These are phyloP conservation scores for Ceyx cyanopectus DNA, from an alignment of 2,113 vertebrate species.

Conservation along the genomic window DNA sequence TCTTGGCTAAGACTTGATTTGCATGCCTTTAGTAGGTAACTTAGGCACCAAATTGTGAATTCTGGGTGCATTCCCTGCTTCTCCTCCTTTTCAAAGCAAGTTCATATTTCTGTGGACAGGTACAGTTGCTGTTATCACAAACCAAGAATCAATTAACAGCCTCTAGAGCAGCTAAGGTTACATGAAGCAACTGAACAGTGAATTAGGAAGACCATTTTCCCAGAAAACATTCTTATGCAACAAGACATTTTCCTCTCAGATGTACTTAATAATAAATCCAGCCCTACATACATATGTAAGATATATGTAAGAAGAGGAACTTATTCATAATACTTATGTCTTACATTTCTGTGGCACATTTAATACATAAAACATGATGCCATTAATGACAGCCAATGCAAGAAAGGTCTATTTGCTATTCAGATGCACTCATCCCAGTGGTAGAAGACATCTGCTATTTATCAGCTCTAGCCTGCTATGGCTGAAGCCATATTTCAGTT, in stretches of 20 bases:
- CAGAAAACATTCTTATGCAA: neutral
- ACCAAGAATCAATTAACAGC: neutral
- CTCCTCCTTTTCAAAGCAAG: neutral
- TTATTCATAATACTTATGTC: neutral
- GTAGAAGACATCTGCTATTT: neutral
- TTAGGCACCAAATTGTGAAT: neutral
- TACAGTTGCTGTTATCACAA: neutral
- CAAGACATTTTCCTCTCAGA: neutral
- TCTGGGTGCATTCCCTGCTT: neutral
- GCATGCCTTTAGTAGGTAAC: neutral
- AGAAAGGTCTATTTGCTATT: neutral
- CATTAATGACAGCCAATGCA: neutral
- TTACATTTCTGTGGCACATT: neutral
- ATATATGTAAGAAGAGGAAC: neutral
- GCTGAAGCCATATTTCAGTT: neutral
- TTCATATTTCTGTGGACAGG: neutral
- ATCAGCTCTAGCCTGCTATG: neutral
- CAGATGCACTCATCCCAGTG: neutral
- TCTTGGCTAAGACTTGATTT: neutral
- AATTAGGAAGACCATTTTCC: neutral
- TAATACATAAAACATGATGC: neutral
- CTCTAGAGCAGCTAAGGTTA: neutral
- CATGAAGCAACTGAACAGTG: neutral
- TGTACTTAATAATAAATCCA: neutral
- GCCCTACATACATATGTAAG: neutral